These are phyloP conservation scores for Tachysurus fulvidraco DNA, from an alignment of 2,113 vertebrate genomes.

Conservation along the genomic window DNA sequence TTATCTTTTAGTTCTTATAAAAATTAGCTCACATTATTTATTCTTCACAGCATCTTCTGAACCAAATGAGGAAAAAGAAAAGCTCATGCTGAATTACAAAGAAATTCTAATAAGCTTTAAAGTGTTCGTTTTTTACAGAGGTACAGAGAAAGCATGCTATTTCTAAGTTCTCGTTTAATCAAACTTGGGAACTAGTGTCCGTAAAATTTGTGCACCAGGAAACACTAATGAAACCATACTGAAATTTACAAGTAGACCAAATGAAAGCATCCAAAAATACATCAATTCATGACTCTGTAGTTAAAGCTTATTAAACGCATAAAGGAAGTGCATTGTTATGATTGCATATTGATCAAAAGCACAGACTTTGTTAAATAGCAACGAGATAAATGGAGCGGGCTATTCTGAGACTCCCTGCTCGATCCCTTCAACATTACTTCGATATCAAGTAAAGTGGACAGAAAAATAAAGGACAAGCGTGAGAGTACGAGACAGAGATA, in stretches of 20 bases:
- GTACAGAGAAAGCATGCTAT: not conserved
- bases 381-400: conserved; percentile 25
- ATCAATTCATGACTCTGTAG: conserved; percentile 10
- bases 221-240: conserved; percentile 6
- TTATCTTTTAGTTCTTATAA: not conserved
- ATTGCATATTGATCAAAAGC: conserved; percentile 43
- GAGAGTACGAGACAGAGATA: not conserved
- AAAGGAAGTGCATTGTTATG: conserved; percentile 31
- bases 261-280: conserved; percentile 19
- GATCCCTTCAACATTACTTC: conserved; percentile 9
- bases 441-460: conserved; percentile 6
- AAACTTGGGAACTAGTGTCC: conserved; percentile 8
- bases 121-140: not conserved
- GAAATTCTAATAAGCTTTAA: not conserved
- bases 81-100: not conserved
- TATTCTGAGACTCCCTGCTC: conserved; percentile 8
- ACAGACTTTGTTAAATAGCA: conserved; percentile 36
- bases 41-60: not conserved
- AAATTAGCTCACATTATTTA: not conserved
- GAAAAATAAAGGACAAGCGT: not conserved
- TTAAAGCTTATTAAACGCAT: conserved; percentile 28
- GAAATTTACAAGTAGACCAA: conserved; percentile 19
- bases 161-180: not conserved
- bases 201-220: conserved; percentile 27
- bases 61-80: not conserved